Base-by-base conservation (phyloP, 2,797 vertebrate genomes). In the Sebastiscus tertius region DNA sequence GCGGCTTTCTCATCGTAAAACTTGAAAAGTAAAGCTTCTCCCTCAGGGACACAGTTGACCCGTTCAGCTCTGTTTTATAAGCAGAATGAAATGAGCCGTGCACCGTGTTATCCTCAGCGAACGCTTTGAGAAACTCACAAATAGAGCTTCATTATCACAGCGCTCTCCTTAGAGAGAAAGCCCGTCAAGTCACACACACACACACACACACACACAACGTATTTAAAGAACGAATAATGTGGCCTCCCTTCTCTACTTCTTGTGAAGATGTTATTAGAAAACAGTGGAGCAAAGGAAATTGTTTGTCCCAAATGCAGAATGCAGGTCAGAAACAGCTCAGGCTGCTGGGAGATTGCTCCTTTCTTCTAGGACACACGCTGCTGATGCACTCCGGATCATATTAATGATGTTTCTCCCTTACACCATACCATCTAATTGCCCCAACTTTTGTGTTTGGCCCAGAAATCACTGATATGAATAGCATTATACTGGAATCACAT, bases 311-410 rank as follows among this genome's bases (percentile, higher is more conserved):
- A 72, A 82, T 24, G 52, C 64, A 63, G 54, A 83, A 74, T 81
- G 63, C 81, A 64, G 71, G 79, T 84, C 85, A 83, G 74, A 72
- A 72, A 46, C 59, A 56, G 62, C 65, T 80, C 46, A 24, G 61
- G 5, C 56, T 68, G 52, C 64, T 56, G 59, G 22, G 26, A 72
- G 52, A 72, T 72, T 72, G 36, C 79, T 85, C 63, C 56, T 42
- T n/a, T 46, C 52, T 62, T 52, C 22, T 12, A 36, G 42, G 66
- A 76, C 65, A 42, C 72, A 60, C 2, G 36, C 36, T 22, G 26
- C 64, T 52, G 75, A 76, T 72, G 49, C 69, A 68, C 12, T 6
- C 61, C 29, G 29, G 36, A 42, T 81, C 71, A 64, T 71, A 81
- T 83, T 76, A 82, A 87, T 29, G 63, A 81, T 71, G 75, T 64